Evolutionary conservation across 2,888 invertebrate species (phyloP).

Genomic region (Nephrotoma guestfalica): DNA sequence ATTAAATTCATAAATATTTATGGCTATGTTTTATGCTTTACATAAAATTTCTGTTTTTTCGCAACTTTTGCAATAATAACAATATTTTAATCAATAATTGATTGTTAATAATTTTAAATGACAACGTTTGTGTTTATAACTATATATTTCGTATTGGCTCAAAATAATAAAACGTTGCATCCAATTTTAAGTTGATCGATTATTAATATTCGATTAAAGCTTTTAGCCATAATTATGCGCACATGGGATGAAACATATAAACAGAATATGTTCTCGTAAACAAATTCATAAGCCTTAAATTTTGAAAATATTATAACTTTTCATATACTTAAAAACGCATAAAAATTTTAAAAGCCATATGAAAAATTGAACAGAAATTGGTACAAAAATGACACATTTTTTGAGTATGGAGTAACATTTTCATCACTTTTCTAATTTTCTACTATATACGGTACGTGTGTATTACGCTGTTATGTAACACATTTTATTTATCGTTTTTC

Average conservation of each 20-base stretch:
- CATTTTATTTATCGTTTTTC: background rate
- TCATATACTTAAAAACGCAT: background rate
- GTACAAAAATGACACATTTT: background rate
- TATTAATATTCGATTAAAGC: background rate
- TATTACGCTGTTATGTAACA: background rate
- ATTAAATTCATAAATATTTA: background rate
- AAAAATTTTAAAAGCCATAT: background rate
- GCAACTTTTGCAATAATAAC: background rate
- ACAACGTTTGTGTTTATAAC: background rate
- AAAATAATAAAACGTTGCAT: background rate
- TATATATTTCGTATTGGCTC: background rate
- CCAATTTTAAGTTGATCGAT: background rate
- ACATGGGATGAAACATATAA: background rate
- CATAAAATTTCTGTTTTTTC: too few species aligned
- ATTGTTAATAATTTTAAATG: background rate
- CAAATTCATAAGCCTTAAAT: background rate
- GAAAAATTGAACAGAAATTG: background rate
- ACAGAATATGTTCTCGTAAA: background rate
- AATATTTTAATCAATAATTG: background rate
- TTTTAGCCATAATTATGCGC: background rate
- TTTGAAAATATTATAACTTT: background rate
- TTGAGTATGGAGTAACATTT: background rate
- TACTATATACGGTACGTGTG: background rate
- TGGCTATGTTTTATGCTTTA: background rate
- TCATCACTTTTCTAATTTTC: background rate